Percentiles rank a stretch among this genome's conserved stretches.
Conservation (phyloP, 23 tunicate species). For the Trididemnum clinides region DNA sequence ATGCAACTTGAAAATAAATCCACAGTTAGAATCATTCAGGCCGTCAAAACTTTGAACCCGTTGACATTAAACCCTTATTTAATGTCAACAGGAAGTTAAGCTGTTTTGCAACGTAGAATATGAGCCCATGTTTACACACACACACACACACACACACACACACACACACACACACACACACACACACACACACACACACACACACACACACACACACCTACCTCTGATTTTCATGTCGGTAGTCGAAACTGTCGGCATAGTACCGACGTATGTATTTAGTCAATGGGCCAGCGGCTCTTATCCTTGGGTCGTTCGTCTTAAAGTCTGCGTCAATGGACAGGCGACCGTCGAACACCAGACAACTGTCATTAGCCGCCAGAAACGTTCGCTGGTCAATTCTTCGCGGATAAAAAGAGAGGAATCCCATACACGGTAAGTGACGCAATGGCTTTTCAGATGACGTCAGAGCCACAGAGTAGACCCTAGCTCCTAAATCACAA, state of each 20-base stretch:
- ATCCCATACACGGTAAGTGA: conserved; percentile 50
- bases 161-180: too few relatives aligned
- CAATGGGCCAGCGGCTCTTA: conserved; percentile 94
- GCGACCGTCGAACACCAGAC: conserved; percentile 95
- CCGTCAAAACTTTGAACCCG: too few relatives aligned
- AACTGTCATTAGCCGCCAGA: conserved; percentile 74
- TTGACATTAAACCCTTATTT: too few relatives aligned
- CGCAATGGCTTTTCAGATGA: conserved; percentile 68
- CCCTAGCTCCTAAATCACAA: conserved; percentile 18
- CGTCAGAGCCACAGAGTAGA: conserved; percentile 50
- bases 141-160: too few relatives aligned
- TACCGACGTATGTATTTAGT: conserved; percentile 88
- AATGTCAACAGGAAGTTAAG: too few relatives aligned
- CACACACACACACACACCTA: neutral
- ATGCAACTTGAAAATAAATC: too few relatives aligned
- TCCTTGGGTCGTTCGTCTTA: conserved; percentile 73
- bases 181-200: too few relatives aligned
- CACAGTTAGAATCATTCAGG: too few relatives aligned
- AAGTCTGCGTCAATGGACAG: conserved; percentile 81
- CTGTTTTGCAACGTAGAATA: too few relatives aligned
- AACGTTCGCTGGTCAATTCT: conserved; percentile 71
- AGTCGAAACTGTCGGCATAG: conserved; percentile 74
- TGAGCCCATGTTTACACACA: too few relatives aligned
- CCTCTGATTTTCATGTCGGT: conserved; percentile 71
- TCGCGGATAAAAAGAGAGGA: conserved; percentile 79